Percentiles rank a stretch among this genome's conserved stretches.
phyloP scores from a whole-genome alignment of 2,113 vertebrate genomes.

The Cariama cristata region DNA sequence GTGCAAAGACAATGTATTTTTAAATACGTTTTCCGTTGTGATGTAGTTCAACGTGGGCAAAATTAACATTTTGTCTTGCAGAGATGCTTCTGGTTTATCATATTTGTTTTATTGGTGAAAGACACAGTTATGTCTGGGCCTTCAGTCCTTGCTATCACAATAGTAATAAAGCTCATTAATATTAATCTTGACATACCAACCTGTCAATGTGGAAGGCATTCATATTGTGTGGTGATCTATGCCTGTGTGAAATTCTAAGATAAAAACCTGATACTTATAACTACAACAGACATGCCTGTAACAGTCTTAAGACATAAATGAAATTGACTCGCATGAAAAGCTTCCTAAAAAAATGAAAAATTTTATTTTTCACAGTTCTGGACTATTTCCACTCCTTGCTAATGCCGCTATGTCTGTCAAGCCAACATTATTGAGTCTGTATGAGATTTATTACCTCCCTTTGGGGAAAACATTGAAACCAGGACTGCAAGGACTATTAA shows the following conservation, averaged over 20 bases:
- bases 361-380: constrained; percentile 82
- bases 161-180: not conserved
- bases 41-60: not conserved
- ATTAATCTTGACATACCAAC: not conserved
- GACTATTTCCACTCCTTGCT: constrained; percentile 96
- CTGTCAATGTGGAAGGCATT: not conserved
- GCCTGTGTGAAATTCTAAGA: not conserved
- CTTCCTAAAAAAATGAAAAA: not conserved
- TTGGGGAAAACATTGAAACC: constrained; percentile 97
- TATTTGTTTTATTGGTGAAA: not conserved
- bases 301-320: not conserved
- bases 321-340: not conserved
- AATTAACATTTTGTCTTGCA: not conserved
- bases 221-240: not conserved
- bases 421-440: constrained; percentile 92
- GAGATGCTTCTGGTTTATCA: not conserved
- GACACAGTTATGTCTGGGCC: not conserved
- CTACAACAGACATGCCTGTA: not conserved
- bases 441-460: constrained; percentile 96
- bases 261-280: not conserved
- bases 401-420: constrained; percentile 99
- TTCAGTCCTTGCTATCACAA: not conserved
- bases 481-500: constrained; percentile 94
- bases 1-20: not conserved
- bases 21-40: not conserved